Base-by-base conservation (phyloP, 2,888 invertebrate genomes). In the Cepaea hortensis region DNA sequence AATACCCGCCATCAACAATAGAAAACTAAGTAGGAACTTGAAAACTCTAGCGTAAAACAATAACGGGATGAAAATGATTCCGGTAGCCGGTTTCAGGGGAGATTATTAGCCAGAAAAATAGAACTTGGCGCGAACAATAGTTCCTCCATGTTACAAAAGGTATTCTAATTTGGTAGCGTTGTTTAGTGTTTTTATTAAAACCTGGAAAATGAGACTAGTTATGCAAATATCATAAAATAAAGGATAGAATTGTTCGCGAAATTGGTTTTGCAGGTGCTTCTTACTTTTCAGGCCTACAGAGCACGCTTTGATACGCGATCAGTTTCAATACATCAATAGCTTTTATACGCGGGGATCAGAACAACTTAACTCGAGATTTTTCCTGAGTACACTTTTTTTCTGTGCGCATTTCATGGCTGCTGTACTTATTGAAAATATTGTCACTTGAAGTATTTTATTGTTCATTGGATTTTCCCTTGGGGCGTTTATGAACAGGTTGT, bases 231-330 rank as follows among this genome's bases (percentile, higher is more conserved):
- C 76, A 76, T 76, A 76, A 76, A 73, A 50, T 48, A 50, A 18
- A 76, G 76, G 50, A 76, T 2, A 23, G 76, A 50, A 76, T 76
- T 50, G 76, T 76, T 50, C 13, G 20, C 76, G 76, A 76, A 76
- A 76, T 50, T 76, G 76, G 76, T 50, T 18, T 23, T 76, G 76
- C 76, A 76, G 76, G 76, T 76, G 76, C 50, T 76, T 50, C 76
- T 50, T 20, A 3, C 20, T 50, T 7, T 50, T n/a, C 20, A 18
- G 20, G 48, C 50, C 13, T 50, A 50, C 3, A 76, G 23, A 20
- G 18, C 18, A 55, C 55, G 55, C 55, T 9, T 50, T 76, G 23
- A 46, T 50, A 50, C 6, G 20, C 23, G 50, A 76, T 76, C 50
- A 76, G 18, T 76, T 76, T 76, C 76, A 7, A 76, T 18, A 50